Base-by-base conservation (phyloP, 2,113 vertebrate genomes). In the Ptychochromis oligacanthus region DNA sequence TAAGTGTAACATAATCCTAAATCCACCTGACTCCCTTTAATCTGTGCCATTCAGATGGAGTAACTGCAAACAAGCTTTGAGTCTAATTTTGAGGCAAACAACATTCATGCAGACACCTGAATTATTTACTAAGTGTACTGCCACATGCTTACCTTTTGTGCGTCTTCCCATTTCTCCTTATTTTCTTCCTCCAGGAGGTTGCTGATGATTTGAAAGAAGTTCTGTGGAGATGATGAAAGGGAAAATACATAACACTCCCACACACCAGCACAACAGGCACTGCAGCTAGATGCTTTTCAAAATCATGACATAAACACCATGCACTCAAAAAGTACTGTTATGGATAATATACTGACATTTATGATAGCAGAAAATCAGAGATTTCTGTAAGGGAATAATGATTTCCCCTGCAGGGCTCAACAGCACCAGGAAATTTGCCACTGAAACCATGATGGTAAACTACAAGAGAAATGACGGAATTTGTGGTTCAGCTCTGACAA, bases 191-290 rank as follows among this genome's bases (percentile, higher is more conserved):
- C 98, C 86, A 99, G 94, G 81, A 99, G 97, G 91, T 99, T 99
- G 93, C 98, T 99, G 96, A 99, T 98, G 94, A 99, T 99, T 95
- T 99, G 98, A 96, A 99, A 99, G 96, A 99, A 99, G 95, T 99
- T 99, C 98, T 99, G 97, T 77, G 94, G 95, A 94, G 55, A 89
- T 49, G 81, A 88, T 89, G 57, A 89, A 89, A 92, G 62, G 43
- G 72, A 78, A 67, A 90, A 77, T 62, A 80, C 70, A 40, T 84
- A 78, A 91, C 64, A 86, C 86, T 77, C 86, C 82, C 88, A 88
- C 89, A 89, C 81, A 75, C 24, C 67, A 36, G 86, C 49, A 85
- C 86, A 82, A 88, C 75, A 89, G 43, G 72, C 83, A 81, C 72
- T 89, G 90, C 82, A 83, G 86, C 79, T 75, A 67, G 82, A 87